These are phyloP conservation scores for Netelia fuscicornis DNA, from an alignment of 2,888 invertebrate genomes.

Conservation along the genomic window DNA sequence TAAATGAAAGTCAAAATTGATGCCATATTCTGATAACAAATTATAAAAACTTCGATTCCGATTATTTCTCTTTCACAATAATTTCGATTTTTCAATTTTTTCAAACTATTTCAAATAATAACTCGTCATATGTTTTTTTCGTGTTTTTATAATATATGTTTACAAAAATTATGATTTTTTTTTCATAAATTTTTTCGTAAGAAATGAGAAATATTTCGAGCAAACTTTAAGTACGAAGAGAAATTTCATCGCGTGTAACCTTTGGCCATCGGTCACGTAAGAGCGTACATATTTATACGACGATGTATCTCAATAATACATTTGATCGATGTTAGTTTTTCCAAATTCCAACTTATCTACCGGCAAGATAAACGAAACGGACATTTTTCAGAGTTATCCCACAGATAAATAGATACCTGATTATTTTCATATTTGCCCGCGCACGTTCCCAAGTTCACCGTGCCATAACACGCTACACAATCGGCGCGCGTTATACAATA, in stretches of 20 bases:
- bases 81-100: too few species aligned
- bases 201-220: too few species aligned
- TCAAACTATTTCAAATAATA: too few species aligned
- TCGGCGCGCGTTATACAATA: background rate
- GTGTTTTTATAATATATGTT: too few species aligned
- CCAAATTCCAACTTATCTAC: background rate
- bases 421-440: background rate
- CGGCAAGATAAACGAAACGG: background rate
- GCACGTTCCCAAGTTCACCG: background rate
- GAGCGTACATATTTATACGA: background rate
- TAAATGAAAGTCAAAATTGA: too few species aligned
- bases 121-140: too few species aligned
- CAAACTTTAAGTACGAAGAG: background rate
- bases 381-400: background rate
- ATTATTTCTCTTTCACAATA: too few species aligned
- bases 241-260: background rate
- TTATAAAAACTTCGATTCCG: too few species aligned
- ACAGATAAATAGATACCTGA: background rate
- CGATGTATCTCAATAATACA: background rate
- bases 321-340: background rate
- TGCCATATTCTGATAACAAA: too few species aligned
- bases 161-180: too few species aligned
- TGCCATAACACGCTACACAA: background rate
- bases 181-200: too few species aligned
- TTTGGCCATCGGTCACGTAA: background rate